phyloP scores from a whole-genome alignment of 1,140 invertebrate genomes.

The Amyelois transitella region DNA sequence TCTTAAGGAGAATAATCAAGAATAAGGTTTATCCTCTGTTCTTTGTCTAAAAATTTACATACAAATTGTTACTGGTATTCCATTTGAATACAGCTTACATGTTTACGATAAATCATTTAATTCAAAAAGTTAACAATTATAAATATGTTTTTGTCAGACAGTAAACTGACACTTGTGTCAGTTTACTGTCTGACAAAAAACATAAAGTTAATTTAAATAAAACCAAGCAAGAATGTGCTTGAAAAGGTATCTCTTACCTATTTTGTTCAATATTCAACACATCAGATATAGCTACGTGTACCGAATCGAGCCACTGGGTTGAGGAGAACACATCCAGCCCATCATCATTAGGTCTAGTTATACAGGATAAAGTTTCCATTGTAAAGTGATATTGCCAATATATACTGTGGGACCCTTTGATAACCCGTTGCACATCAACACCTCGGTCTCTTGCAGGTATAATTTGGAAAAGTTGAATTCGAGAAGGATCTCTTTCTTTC shows the following conservation, averaged over 20 bases:
- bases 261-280: constrained; percentile 56
- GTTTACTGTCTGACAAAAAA: too few species aligned
- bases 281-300: constrained; percentile 71
- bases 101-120: too few species aligned
- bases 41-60: too few species aligned
- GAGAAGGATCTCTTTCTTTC: constrained; percentile 62
- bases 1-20: too few species aligned
- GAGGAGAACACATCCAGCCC: constrained; percentile 76
- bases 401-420: constrained; percentile 29
- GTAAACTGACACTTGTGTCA: too few species aligned
- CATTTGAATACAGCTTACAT: too few species aligned
- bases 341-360: constrained; percentile 77
- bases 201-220: constrained; percentile 76
- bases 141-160: too few species aligned
- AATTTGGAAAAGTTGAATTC: constrained; percentile 18
- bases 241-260: constrained; percentile 39
- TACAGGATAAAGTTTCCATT: constrained; percentile 74
- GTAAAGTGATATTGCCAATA: constrained; percentile 30
- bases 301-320: constrained; percentile 77
- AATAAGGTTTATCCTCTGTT: too few species aligned
- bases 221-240: constrained; percentile 74
- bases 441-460: constrained; percentile 13
- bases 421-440: constrained; percentile 21
- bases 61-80: too few species aligned
- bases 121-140: too few species aligned